Evolutionary conservation across 2,113 vertebrate genomes (phyloP), one percentile per base, ranked within the genome.

Genomic region (Rana temporaria): DNA sequence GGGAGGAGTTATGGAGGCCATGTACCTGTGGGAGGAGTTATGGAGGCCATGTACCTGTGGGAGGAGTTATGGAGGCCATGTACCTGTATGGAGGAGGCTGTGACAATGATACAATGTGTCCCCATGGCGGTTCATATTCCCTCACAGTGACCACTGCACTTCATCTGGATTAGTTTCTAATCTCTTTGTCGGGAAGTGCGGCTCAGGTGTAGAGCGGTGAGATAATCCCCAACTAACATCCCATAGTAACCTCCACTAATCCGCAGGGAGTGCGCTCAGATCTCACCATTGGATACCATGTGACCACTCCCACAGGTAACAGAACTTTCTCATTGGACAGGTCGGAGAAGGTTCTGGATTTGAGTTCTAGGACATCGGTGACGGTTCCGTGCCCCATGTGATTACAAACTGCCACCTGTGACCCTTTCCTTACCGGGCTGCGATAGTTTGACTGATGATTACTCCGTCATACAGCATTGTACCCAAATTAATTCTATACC

Each of bases 101-200:
- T 67, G 12, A 67, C 24, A 24, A 2, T 11, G 9, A 6, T 67
- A 19, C 12, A 18, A 34, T 65, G 63, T 32, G 34, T 38, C 34
- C 34, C 34, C 2, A 38, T 65, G 30, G 5, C 15, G 15, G 26
- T 8, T 26, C 3, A 26, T 5, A 0, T 42, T 15, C 67, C 20
- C 20, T 22, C n/a, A n/a, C n/a, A 15, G 63, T 17, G 15, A 65
- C 2, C 34, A 66, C 67, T 4, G 38, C 14, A 32, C 19, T 42
- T 69, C 38, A 8, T 32, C 6, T 16, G 53, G 77, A 75, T 75
- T 57, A 79, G 24, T 34, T 17, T 24, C 3, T 79, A 69, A 69
- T 42, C 77, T 9, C 24, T n/a, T 68, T 79, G 65, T 69, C 65
- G 22, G 48, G 4, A 32, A 53, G 22, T 30, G 38, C 15, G 32